Percentiles rank a stretch among this genome's conserved stretches.
phyloP scores from a whole-genome alignment of 2,888 invertebrate genomes.

The Coenonympha glycerion region DNA sequence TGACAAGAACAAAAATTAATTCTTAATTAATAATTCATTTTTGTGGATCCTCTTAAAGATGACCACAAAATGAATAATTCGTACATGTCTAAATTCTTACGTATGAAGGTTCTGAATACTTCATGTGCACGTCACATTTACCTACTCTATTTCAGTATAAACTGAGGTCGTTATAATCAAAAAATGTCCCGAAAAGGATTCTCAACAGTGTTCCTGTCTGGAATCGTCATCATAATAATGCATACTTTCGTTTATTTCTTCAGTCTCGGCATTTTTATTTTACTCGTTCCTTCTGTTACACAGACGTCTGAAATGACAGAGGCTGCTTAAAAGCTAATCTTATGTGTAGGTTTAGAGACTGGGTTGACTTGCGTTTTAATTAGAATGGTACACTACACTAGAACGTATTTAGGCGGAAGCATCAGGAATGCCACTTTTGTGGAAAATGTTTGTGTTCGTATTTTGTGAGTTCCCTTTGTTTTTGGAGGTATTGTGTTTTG shows the following conservation, averaged over 20 bases:
- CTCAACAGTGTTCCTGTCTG: conserved; percentile 38
- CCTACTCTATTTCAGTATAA: no score
- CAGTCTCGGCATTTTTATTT: conserved; percentile 66
- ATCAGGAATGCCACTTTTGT: conserved; percentile 6
- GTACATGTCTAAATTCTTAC: no score
- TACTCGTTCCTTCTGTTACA: conserved; percentile 49
- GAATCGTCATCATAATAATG: conserved; percentile 71
- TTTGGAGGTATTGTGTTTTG: not conserved
- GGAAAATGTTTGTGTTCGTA: conserved; percentile 1
- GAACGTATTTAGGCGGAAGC: conserved; percentile 7
- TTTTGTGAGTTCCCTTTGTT: conserved; percentile 7
- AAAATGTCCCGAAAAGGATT: conserved; percentile 23
- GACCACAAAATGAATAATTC: no score
- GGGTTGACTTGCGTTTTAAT: conserved; percentile 7
- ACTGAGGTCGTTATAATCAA: conserved; percentile 5
- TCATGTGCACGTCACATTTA: no score
- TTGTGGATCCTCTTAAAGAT: no score
- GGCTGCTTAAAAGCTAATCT: conserved; percentile 8
- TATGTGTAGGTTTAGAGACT: not conserved
- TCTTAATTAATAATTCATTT: no score
- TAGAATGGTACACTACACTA: conserved; percentile 8
- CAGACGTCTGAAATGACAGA: conserved; percentile 22
- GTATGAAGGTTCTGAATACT: no score
- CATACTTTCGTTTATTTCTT: conserved; percentile 72
- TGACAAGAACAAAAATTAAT: no score